Evolutionary conservation across 2,797 vertebrate genomes (phyloP).

Genomic region (Halcyon chelicuti): DNA sequence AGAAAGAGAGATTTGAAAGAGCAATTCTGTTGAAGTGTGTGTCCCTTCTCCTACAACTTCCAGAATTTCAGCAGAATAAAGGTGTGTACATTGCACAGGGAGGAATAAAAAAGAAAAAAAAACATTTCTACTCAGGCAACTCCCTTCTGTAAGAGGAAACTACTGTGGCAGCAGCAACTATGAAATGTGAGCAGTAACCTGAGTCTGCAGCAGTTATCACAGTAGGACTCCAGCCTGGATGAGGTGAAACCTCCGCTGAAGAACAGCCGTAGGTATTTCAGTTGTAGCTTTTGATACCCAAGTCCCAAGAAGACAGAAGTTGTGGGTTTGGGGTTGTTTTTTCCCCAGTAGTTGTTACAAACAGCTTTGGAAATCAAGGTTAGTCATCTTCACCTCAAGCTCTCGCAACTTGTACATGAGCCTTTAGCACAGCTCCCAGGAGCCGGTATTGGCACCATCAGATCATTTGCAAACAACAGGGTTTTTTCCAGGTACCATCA

Average conservation of each 20-base stretch:
- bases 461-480: conserved; percentile 62
- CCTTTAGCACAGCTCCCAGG: conserved; percentile 43
- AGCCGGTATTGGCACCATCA: conserved; percentile 22
- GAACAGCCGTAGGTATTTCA: not conserved
- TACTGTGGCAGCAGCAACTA: not conserved
- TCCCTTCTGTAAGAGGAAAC: not conserved
- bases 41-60: not conserved
- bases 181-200: not conserved
- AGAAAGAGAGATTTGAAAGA: not conserved
- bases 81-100: not conserved
- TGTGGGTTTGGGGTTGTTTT: not conserved
- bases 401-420: not conserved
- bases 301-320: not conserved
- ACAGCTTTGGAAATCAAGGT: conserved; percentile 33
- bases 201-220: not conserved
- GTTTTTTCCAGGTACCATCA: conserved; percentile 69
- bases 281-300: not conserved
- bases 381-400: conserved; percentile 28
- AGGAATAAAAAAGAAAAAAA: not conserved
- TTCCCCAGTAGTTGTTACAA: not conserved
- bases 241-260: not conserved
- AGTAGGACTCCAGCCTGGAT: not conserved
- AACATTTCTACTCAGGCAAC: not conserved
- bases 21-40: not conserved
- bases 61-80: not conserved